These are phyloP conservation scores for Gopherus evgoodei DNA, from an alignment of 2,113 vertebrate genomes.

Conservation along the genomic window DNA sequence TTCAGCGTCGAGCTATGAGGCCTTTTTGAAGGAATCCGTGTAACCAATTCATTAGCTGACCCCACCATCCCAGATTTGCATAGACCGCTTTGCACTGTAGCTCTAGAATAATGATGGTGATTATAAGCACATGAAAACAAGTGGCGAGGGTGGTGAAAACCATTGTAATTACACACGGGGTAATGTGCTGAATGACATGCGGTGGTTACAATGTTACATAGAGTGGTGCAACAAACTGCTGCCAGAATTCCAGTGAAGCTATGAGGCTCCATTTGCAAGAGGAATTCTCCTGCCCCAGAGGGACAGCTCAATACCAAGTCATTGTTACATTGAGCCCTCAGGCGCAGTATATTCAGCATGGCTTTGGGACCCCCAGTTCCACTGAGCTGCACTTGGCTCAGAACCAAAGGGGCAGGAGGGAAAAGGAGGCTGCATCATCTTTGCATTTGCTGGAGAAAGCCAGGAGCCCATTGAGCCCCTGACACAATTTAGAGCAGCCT, in stretches of 20 bases:
- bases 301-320: neutral
- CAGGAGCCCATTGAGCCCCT: neutral
- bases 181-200: constrained; percentile 53
- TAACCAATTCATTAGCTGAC: constrained; percentile 48
- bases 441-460: rapidly evolving
- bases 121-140: constrained; percentile 66
- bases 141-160: constrained; percentile 63
- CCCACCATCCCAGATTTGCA: constrained; percentile 55
- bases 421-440: neutral
- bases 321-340: constrained; percentile 32
- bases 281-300: constrained; percentile 32
- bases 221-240: constrained; percentile 49
- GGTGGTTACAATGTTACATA: constrained; percentile 10
- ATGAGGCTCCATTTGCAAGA: neutral
- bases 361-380: neutral
- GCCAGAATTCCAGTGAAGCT: neutral
- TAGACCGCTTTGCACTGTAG: constrained; percentile 59
- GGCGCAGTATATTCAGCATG: constrained; percentile 58
- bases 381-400: neutral
- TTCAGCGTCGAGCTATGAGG: neutral
- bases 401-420: constrained; percentile 22
- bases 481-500: neutral
- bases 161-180: constrained; percentile 59
- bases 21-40: constrained; percentile 23
- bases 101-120: constrained; percentile 42